Conservation (phyloP, 1,140 invertebrate genomes). For the Sinella curviseta region DNA sequence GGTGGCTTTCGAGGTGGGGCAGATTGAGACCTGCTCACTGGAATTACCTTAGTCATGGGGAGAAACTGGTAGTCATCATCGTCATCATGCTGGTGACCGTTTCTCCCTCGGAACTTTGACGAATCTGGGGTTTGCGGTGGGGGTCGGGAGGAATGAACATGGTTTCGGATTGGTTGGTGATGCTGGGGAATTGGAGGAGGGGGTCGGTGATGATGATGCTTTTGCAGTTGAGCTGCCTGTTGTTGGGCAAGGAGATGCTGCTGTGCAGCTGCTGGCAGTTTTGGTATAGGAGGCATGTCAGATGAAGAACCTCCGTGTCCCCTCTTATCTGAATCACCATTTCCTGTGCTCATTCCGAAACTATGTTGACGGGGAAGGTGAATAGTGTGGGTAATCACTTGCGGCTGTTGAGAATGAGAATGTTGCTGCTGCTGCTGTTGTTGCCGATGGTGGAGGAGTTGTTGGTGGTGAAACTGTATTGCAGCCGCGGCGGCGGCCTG, state of each 20-base stretch:
- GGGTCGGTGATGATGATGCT: slow-evolving; percentile 17
- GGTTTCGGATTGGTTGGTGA: slow-evolving; percentile 6
- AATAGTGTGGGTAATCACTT: not conserved
- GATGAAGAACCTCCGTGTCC: not conserved
- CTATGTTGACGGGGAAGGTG: not conserved
- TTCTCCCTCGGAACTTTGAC: not conserved
- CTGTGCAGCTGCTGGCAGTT: not conserved
- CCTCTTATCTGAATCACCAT: not conserved
- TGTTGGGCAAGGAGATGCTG: slow-evolving; percentile 2
- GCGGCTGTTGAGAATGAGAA: not conserved
- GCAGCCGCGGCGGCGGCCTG: not conserved
- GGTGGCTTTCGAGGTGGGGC: slow-evolving; percentile 40
- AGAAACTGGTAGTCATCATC: slow-evolving; percentile 64
- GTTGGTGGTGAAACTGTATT: not conserved
- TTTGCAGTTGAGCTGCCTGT: no score
- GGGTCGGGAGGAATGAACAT: not conserved
- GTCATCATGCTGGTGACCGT: not conserved
- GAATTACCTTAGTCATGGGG: slow-evolving; percentile 44
- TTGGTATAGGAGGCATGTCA: not conserved
- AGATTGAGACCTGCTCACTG: slow-evolving; percentile 35
- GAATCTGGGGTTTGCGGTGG: slow-evolving; percentile 12
- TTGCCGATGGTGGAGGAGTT: not conserved
- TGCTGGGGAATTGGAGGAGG: slow-evolving; percentile 9
- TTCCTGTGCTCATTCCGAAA: not conserved
- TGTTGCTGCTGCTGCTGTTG: not conserved